These are phyloP conservation scores for Seira sanloemensis DNA, from an alignment of 2,888 invertebrate species.

Conservation along the genomic window DNA sequence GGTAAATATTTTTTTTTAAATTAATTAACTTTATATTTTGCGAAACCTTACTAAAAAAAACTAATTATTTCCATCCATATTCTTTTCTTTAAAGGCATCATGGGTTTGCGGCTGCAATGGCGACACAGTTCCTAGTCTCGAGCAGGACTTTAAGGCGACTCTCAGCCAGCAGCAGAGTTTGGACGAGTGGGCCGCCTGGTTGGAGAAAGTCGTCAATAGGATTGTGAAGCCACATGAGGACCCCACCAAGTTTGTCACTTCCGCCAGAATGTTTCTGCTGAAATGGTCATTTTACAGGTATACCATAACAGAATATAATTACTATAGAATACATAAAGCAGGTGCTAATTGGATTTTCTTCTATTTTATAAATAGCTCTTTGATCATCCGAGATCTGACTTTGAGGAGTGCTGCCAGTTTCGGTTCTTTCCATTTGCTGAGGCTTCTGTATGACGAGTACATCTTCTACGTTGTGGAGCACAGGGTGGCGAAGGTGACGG, in stretches of 20 bases:
- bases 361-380: constrained; percentile 82
- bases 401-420: constrained; percentile 97
- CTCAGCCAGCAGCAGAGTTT: constrained; percentile 93
- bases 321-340: not conserved
- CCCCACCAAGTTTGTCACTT: constrained; percentile 87
- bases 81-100: constrained; percentile 82
- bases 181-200: constrained; percentile 98
- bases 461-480: constrained; percentile 99
- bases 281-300: constrained; percentile 99
- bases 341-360: constrained; percentile 7
- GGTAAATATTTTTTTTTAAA: too few species aligned
- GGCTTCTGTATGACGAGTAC: constrained; percentile 98
- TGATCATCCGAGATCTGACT: constrained; percentile 98
- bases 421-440: constrained; percentile 98
- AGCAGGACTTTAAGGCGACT: constrained; percentile 93
- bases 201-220: constrained; percentile 93
- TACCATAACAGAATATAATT: not conserved
- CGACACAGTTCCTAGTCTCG: constrained; percentile 85
- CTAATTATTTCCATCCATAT: not conserved
- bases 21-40: too few species aligned
- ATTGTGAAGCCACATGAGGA: constrained; percentile 93
- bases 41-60: not conserved
- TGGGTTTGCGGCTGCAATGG: constrained; percentile 99
- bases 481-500: constrained; percentile 92
- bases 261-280: constrained; percentile 93